Conservation (phyloP, 2,113 vertebrate genomes). For the Myxocyprinus asiaticus region DNA sequence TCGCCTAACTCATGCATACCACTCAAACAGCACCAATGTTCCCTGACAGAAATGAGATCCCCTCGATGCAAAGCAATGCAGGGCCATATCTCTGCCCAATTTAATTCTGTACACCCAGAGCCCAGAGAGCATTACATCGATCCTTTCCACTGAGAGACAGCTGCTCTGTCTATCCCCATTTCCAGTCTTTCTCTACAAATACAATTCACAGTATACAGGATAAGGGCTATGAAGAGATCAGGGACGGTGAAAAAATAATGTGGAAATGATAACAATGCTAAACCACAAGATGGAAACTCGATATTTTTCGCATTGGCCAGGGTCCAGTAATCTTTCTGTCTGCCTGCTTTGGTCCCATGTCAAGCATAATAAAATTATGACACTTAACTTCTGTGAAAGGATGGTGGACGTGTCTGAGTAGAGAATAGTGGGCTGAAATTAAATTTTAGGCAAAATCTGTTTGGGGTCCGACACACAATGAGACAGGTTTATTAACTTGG, state of each 20-base stretch:
- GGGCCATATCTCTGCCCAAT: slow-evolving; percentile 25
- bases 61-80: not conserved
- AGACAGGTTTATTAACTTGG: slow-evolving; percentile 73
- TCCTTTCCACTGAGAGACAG: not conserved
- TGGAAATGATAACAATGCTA: not conserved
- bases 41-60: slow-evolving; percentile 24
- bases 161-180: slow-evolving; percentile 19
- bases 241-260: slow-evolving; percentile 8
- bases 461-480: slow-evolving; percentile 70
- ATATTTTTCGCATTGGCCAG: not conserved
- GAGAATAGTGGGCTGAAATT: slow-evolving; percentile 55
- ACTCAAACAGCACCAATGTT: slow-evolving; percentile 16
- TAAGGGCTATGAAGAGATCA: slow-evolving; percentile 13
- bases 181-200: not conserved
- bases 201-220: not conserved
- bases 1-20: not conserved
- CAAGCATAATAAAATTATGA: slow-evolving; percentile 12
- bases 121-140: slow-evolving; percentile 14
- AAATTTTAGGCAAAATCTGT: slow-evolving; percentile 69
- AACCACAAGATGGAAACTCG: not conserved
- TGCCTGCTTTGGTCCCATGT: not conserved
- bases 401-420: slow-evolving; percentile 42
- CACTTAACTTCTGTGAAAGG: slow-evolving; percentile 46
- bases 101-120: slow-evolving; percentile 29
- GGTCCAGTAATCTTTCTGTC: not conserved